Conservation (phyloP, 53 echinoderm and acorn worm species). For the Actinopyga echinites region DNA sequence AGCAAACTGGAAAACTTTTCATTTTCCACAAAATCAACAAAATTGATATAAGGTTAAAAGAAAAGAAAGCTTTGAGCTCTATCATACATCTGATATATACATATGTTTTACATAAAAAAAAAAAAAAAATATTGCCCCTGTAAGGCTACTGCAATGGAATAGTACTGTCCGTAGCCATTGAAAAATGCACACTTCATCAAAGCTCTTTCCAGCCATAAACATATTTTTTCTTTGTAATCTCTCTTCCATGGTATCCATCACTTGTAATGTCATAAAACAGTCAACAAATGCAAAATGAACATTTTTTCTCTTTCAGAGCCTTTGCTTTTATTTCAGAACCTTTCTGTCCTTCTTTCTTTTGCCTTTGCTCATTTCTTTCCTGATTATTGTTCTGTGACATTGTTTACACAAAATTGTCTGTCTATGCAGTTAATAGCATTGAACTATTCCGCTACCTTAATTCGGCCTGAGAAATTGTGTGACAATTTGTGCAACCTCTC, state of each 20-base stretch:
- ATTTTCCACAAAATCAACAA: neutral
- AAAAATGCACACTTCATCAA: conserved; percentile 17
- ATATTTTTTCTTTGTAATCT: neutral
- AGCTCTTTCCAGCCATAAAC: neutral
- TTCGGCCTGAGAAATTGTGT: neutral
- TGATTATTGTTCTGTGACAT: no score
- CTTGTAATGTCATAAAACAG: neutral
- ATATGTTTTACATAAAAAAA: neutral
- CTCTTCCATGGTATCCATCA: neutral
- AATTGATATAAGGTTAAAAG: neutral
- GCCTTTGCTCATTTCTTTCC: no score
- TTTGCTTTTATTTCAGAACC: no score
- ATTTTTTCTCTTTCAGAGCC: no score
- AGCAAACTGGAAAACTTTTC: no score
- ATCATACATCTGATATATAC: conserved; percentile 8
- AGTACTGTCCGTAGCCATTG: conserved; percentile 30
- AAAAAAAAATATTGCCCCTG: conserved; percentile 27
- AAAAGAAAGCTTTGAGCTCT: neutral
- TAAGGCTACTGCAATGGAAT: conserved; percentile 18
- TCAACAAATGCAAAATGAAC: no score
- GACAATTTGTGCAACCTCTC: conserved; percentile 17
- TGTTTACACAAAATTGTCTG: no score
- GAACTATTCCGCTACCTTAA: no score
- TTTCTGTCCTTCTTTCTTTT: no score
- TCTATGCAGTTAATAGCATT: no score